These are phyloP conservation scores for Uloborus diversus DNA, from an alignment of 1,140 invertebrate species.

Conservation along the genomic window DNA sequence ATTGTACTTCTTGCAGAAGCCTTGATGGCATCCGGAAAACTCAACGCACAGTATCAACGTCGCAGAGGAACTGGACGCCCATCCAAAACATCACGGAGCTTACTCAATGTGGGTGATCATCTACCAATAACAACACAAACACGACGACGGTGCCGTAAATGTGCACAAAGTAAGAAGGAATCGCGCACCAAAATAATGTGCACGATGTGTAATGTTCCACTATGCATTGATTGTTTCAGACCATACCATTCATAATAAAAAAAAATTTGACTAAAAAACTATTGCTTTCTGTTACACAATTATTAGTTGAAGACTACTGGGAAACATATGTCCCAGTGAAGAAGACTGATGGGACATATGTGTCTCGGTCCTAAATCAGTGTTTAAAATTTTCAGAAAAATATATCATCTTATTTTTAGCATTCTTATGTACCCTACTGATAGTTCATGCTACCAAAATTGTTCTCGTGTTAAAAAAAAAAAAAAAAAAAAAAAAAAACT, in stretches of 20 bases:
- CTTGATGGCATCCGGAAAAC: constrained; percentile 46
- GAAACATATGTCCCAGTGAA: constrained; percentile 1
- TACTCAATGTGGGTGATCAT: constrained; percentile 50
- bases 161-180: too few species aligned
- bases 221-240: constrained; percentile 46
- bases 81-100: constrained; percentile 52
- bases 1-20: constrained; percentile 56
- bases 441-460: constrained; percentile 8
- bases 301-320: constrained; percentile 9
- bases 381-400: not conserved
- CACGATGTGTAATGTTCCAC: constrained; percentile 37
- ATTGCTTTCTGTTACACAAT: constrained; percentile 6
- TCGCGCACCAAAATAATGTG: constrained; percentile 29
- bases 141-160: not conserved
- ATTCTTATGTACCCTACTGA: not conserved
- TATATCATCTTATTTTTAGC: constrained; percentile 4
- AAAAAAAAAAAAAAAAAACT: constrained; percentile 9
- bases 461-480: not conserved
- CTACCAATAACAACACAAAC: not conserved
- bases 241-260: constrained; percentile 56
- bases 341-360: not conserved
- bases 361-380: not conserved
- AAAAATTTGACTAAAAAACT: constrained; percentile 9
- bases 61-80: constrained; percentile 25
- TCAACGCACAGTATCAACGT: constrained; percentile 24